Conservation (phyloP, 2,888 invertebrate genomes). For the Cosmopolites sordidus region DNA sequence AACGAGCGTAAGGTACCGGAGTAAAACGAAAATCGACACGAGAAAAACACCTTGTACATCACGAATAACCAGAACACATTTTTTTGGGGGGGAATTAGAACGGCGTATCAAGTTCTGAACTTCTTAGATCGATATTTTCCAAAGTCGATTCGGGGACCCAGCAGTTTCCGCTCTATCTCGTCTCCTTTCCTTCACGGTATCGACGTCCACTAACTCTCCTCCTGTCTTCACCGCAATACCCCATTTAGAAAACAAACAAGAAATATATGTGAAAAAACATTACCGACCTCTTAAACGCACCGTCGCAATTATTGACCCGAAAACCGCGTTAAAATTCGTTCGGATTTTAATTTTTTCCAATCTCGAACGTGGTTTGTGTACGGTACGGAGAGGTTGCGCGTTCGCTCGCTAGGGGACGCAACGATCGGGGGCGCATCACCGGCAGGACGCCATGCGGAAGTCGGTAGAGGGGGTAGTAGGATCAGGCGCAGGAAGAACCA, state of each 20-base stretch:
- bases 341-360: slow-evolving; percentile 1
- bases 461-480: not conserved
- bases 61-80: slow-evolving; percentile 45
- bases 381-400: slow-evolving; percentile 17
- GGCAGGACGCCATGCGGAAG: slow-evolving; percentile 3
- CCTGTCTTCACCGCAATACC: not conserved
- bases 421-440: slow-evolving; percentile 7
- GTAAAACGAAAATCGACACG: slow-evolving; percentile 27
- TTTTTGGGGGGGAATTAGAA: not conserved
- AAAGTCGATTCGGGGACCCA: not conserved
- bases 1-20: slow-evolving; percentile 32
- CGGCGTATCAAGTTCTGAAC: not conserved
- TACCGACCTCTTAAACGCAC: too few species aligned
- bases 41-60: slow-evolving; percentile 37
- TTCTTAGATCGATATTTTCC: not conserved
- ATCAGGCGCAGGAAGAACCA: slow-evolving; percentile 1
- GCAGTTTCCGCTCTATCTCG: not conserved
- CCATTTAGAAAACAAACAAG: not conserved
- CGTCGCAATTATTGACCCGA: not conserved
- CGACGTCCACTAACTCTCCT: slow-evolving; percentile 1
- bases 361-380: slow-evolving; percentile 12
- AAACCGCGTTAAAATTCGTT: slow-evolving; percentile 3
- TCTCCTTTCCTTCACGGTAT: too few species aligned
- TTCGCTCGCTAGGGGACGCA: slow-evolving; percentile 20
- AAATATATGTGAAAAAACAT: too few species aligned